phyloP scores from a whole-genome alignment of 2,797 vertebrate genomes.

The Phylloscopus collybita region DNA sequence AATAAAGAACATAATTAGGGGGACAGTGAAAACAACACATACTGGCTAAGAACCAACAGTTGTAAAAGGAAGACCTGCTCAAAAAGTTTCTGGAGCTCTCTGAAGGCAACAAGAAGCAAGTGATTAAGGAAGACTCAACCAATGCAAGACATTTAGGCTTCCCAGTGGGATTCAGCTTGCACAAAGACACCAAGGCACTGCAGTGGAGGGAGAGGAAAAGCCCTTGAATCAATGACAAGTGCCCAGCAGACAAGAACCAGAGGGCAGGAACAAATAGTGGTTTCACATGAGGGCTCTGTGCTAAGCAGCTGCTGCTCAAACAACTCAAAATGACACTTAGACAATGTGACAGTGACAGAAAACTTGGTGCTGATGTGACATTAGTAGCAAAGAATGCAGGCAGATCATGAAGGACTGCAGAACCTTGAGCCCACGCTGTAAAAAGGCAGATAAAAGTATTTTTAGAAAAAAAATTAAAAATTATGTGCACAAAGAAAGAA shows the following conservation, averaged over 20 bases:
- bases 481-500: background rate
- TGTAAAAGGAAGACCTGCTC: background rate
- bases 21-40: background rate
- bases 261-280: background rate
- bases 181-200: background rate
- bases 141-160: background rate
- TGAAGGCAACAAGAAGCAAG: background rate
- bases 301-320: background rate
- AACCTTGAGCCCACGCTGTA: background rate
- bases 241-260: conserved; percentile 19
- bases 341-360: background rate
- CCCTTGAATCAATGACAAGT: background rate
- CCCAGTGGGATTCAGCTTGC: background rate
- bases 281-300: background rate
- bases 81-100: background rate
- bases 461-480: background rate
- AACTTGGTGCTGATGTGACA: background rate
- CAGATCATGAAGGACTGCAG: background rate
- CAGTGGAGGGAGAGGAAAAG: background rate
- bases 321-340: background rate
- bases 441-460: background rate
- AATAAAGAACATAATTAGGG: background rate
- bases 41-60: background rate
- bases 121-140: background rate
- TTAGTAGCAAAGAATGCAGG: background rate